A percentile compares a stretch with the other conserved stretches of the same genome.
These are phyloP conservation scores for Mythimna albipuncta DNA, from an alignment of 2,888 invertebrate species.

Conservation along the genomic window DNA sequence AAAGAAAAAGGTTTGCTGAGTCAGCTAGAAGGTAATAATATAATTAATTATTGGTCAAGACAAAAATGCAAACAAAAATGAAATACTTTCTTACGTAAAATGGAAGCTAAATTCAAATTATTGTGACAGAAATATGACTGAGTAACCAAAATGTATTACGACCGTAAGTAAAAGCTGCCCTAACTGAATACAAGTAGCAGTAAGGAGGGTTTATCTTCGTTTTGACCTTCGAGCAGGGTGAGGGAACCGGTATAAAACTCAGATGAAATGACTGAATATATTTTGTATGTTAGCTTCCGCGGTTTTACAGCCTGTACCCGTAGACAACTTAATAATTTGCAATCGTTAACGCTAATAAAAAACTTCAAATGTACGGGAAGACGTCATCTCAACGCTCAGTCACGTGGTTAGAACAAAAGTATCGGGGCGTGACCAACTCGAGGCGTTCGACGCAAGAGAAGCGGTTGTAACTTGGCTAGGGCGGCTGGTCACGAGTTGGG, in stretches of 20 bases:
- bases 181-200: slow-evolving; percentile 57
- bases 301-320: background rate
- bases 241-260: slow-evolving; percentile 55
- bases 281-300: slow-evolving; percentile 39
- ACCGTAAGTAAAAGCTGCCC: slow-evolving; percentile 25
- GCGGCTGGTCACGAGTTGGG: too few species aligned
- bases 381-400: too few species aligned
- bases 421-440: too few species aligned
- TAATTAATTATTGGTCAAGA: too few species aligned
- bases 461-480: too few species aligned
- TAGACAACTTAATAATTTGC: too few species aligned
- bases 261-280: slow-evolving; percentile 57
- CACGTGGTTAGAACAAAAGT: too few species aligned
- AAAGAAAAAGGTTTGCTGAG: too few species aligned
- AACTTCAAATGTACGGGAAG: too few species aligned
- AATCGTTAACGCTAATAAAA: too few species aligned
- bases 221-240: slow-evolving; percentile 52
- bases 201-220: slow-evolving; percentile 56
- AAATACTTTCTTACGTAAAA: background rate
- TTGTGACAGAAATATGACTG: slow-evolving; percentile 33
- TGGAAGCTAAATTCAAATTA: slow-evolving; percentile 37
- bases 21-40: too few species aligned
- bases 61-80: background rate
- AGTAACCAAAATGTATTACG: slow-evolving; percentile 42
- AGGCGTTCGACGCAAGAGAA: too few species aligned